A percentile compares a stretch with the other conserved stretches of the same genome.
phyloP scores from a whole-genome alignment of 2,888 invertebrate species.

The Nowickia ferox region DNA sequence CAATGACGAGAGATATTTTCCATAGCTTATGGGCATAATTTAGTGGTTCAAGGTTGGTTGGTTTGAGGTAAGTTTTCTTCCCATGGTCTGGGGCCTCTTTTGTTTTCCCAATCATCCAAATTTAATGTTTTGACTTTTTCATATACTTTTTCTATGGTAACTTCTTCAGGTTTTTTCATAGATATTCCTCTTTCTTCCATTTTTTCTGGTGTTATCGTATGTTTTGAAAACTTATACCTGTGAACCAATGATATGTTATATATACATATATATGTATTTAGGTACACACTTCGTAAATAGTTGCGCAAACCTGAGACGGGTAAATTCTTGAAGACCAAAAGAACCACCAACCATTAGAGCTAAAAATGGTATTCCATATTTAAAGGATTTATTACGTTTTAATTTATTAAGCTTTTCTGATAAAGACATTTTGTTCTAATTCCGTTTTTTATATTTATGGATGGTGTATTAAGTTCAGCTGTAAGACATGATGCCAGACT shows the following conservation, averaged over 20 bases:
- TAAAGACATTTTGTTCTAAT: conserved; percentile 75
- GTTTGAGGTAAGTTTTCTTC: conserved; percentile 83
- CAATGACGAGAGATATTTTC: neutral
- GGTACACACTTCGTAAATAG: conserved; percentile 19
- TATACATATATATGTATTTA: neutral
- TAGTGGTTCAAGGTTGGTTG: no score
- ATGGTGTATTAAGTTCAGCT: neutral
- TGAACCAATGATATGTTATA: conserved; percentile 1
- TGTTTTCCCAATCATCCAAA: conserved; percentile 93
- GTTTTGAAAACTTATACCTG: conserved; percentile 86
- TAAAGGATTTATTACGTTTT: conserved; percentile 82
- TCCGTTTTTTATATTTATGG: no score
- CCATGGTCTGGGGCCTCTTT: conserved; percentile 94
- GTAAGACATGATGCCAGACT: conserved; percentile 3
- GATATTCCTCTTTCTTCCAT: conserved; percentile 87
- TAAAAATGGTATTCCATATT: conserved; percentile 89
- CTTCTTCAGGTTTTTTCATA: conserved; percentile 87
- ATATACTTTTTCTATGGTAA: conserved; percentile 89
- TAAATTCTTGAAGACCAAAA: conserved; percentile 89
- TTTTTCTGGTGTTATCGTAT: conserved; percentile 86
- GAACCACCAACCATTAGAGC: conserved; percentile 90
- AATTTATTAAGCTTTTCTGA: conserved; percentile 75
- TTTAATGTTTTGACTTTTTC: conserved; percentile 89
- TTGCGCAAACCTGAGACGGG: conserved; percentile 86
- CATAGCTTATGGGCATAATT: neutral